A percentile compares a stretch with the other conserved stretches of the same genome.
phyloP scores from a whole-genome alignment of 2,888 invertebrate species.

The Arctia plantaginis region DNA sequence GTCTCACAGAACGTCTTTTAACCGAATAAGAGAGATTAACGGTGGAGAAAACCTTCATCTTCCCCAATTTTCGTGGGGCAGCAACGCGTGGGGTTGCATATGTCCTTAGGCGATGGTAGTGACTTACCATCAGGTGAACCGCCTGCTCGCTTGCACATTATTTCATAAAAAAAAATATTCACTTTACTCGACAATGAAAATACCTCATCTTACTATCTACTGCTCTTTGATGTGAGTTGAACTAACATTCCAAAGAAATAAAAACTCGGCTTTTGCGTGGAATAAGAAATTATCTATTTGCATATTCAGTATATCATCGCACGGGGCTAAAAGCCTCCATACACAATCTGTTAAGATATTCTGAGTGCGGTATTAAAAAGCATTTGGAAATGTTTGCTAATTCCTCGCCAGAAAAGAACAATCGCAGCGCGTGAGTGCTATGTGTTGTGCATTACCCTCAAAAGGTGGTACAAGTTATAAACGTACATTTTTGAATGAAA shows the following conservation, averaged over 20 bases:
- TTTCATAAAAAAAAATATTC: too few relatives aligned
- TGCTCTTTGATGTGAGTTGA: background rate
- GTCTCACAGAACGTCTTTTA: background rate
- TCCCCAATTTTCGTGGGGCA: too few relatives aligned
- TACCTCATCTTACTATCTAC: background rate
- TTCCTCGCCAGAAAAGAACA: conserved; percentile 80
- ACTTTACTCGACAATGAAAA: background rate
- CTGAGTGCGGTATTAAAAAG: conserved; percentile 78
- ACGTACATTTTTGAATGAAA: background rate
- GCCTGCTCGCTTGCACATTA: background rate
- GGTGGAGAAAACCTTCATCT: too few relatives aligned
- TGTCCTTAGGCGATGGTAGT: too few relatives aligned
- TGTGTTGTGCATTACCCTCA: conserved; percentile 73
- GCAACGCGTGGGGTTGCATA: too few relatives aligned
- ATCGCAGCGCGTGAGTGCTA: conserved; percentile 74
- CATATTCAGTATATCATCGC: conserved; percentile 33
- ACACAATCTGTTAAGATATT: conserved; percentile 65
- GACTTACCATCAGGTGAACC: too few relatives aligned
- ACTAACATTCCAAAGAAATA: background rate
- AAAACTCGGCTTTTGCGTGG: background rate
- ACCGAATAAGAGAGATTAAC: too few relatives aligned
- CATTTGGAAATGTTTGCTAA: conserved; percentile 82
- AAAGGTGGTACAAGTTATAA: conserved; percentile 44
- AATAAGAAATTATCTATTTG: conserved; percentile 11
- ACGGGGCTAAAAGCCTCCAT: conserved; percentile 60